A percentile compares a stretch with the other conserved stretches of the same genome.
Evolutionary conservation across 1,140 invertebrate genomes (phyloP).

Genomic region (Teleopsis dalmanni): DNA sequence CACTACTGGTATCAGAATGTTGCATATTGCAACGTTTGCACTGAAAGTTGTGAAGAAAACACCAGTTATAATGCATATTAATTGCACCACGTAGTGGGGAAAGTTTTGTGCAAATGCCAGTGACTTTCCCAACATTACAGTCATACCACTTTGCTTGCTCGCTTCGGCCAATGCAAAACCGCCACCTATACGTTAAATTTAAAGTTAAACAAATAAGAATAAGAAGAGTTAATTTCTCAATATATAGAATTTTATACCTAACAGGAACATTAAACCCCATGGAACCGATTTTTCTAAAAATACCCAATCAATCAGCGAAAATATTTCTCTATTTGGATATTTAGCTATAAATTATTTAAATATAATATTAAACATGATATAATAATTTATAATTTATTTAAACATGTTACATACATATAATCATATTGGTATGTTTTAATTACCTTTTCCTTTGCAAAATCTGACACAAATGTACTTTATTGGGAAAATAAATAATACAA

Average conservation of each 20-base stretch:
- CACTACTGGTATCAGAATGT: conserved; percentile 58
- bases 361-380: neutral
- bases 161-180: conserved; percentile 86
- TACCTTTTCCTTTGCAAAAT: neutral
- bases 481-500: conserved; percentile 72
- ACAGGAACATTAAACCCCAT: conserved; percentile 65
- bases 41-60: conserved; percentile 55
- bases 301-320: conserved; percentile 63
- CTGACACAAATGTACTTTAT: conserved; percentile 50
- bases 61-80: conserved; percentile 47
- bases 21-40: conserved; percentile 59
- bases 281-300: conserved; percentile 63
- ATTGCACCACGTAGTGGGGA: no score
- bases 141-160: conserved; percentile 67
- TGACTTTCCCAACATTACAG: no score
- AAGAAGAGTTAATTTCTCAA: no score
- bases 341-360: conserved; percentile 43
- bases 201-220: conserved; percentile 1
- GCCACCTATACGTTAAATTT: no score
- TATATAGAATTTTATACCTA: no score
- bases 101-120: no score
- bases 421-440: neutral
- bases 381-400: no score
- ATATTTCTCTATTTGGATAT: conserved; percentile 50
- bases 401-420: no score